Conservation (phyloP, 2,888 invertebrate species). For the Theretra japonica region DNA sequence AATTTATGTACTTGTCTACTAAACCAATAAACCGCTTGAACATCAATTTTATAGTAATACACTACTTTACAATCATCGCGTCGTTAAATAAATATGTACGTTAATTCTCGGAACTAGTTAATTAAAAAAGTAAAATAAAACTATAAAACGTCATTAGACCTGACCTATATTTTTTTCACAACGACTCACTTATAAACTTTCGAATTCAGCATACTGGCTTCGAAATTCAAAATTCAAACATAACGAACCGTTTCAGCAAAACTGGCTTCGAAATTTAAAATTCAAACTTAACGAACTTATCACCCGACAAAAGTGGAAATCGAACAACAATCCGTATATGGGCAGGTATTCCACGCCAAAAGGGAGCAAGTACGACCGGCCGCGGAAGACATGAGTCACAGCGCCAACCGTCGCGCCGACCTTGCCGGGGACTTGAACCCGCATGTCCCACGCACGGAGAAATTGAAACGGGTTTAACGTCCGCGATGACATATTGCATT, state of each 20-base stretch:
- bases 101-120: too few species aligned
- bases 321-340: slow-evolving; percentile 40
- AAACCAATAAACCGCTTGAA: too few species aligned
- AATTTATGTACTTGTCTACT: too few species aligned
- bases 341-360: slow-evolving; percentile 48
- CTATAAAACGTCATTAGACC: too few species aligned
- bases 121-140: too few species aligned
- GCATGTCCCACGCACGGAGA: slow-evolving; percentile 61
- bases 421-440: slow-evolving; percentile 52
- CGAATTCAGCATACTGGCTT: too few species aligned
- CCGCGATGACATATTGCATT: slow-evolving; percentile 46
- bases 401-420: slow-evolving; percentile 55
- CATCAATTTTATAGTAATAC: too few species aligned
- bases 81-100: too few species aligned
- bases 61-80: too few species aligned
- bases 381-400: slow-evolving; percentile 58
- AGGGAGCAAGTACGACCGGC: slow-evolving; percentile 44
- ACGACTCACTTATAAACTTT: too few species aligned
- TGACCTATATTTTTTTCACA: too few species aligned
- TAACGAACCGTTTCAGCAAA: background rate
- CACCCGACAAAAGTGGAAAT: background rate
- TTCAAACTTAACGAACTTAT: background rate
- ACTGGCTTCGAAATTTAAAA: background rate
- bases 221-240: background rate
- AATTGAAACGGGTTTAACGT: slow-evolving; percentile 65